Conservation (phyloP, 2,888 invertebrate species). For the Thera obeliscata region DNA sequence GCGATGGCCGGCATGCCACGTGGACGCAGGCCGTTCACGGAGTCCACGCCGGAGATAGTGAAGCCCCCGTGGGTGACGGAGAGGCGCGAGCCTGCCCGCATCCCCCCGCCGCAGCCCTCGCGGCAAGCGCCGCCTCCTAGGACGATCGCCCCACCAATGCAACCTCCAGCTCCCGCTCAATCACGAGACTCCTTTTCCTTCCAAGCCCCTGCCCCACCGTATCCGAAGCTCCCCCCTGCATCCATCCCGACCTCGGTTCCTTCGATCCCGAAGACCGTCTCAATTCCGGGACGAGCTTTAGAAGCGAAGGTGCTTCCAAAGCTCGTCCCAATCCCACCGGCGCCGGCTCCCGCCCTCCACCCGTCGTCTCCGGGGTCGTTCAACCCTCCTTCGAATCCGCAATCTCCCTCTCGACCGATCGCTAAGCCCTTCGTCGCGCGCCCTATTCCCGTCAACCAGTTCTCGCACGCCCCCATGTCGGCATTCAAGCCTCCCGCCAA, state of each 20-base stretch:
- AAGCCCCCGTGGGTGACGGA: constrained; percentile 77
- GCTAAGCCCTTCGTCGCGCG: constrained; percentile 81
- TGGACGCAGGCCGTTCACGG: constrained; percentile 59
- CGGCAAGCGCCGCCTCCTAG: constrained; percentile 42
- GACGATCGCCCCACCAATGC: constrained; percentile 11
- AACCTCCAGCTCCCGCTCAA: constrained; percentile 29
- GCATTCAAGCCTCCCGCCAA: constrained; percentile 88
- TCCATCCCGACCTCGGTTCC: constrained; percentile 23
- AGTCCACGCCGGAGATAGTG: constrained; percentile 64
- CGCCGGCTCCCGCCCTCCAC: constrained; percentile 16
- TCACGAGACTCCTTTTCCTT: constrained; percentile 22
- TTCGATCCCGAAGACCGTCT: constrained; percentile 17
- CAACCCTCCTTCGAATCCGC: constrained; percentile 50
- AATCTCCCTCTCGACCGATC: constrained; percentile 63
- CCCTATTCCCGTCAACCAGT: constrained; percentile 87
- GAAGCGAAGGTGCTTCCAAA: background rate
- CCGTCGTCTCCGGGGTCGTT: constrained; percentile 36
- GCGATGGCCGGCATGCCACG: constrained; percentile 32
- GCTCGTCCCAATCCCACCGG: constrained; percentile 15
- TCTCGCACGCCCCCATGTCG: constrained; percentile 91
- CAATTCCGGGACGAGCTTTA: constrained; percentile 27
- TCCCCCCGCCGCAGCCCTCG: constrained; percentile 38
- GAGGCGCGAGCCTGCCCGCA: constrained; percentile 58
- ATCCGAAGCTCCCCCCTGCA: constrained; percentile 13
- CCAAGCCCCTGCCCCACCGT: constrained; percentile 26